These are phyloP conservation scores for Ctenochaetus hawaiiensis DNA, from an alignment of 2,797 vertebrate species.

Conservation along the genomic window DNA sequence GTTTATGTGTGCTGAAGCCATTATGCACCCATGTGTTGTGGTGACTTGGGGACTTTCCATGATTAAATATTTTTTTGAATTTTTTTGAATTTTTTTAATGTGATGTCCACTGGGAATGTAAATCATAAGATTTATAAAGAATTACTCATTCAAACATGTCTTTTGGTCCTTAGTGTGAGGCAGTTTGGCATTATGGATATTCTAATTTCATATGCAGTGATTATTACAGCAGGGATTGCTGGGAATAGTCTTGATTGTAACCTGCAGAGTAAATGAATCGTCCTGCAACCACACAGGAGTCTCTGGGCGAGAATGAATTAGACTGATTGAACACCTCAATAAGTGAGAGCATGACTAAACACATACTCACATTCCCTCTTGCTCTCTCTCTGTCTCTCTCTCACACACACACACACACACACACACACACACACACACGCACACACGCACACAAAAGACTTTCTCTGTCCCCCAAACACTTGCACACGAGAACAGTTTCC, in stretches of 20 bases:
- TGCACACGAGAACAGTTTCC: slow-evolving; percentile 30
- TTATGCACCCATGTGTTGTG: too few relatives aligned
- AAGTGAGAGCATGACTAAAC: slow-evolving; percentile 73
- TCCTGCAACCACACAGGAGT: slow-evolving; percentile 82
- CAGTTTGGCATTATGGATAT: slow-evolving; percentile 70
- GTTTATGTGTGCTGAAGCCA: too few relatives aligned
- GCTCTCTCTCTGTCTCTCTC: too few relatives aligned
- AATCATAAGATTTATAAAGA: slow-evolving; percentile 13
- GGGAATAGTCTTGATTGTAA: slow-evolving; percentile 87
- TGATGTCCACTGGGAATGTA: not conserved
- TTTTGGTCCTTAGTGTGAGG: slow-evolving; percentile 30
- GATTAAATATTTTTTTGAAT: too few relatives aligned
- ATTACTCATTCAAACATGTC: slow-evolving; percentile 2
- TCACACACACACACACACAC: slow-evolving; percentile 19
- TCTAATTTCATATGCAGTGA: slow-evolving; percentile 81
- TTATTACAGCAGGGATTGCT: slow-evolving; percentile 82
- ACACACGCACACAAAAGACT: slow-evolving; percentile 8
- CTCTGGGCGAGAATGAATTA: slow-evolving; percentile 86
- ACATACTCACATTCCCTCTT: not conserved
- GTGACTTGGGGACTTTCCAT: too few relatives aligned
- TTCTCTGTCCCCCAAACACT: slow-evolving; percentile 62
- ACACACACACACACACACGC: slow-evolving; percentile 16
- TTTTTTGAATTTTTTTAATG: too few relatives aligned
- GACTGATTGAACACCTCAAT: slow-evolving; percentile 88
- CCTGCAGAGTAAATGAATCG: slow-evolving; percentile 87